These are phyloP conservation scores for Torymus tubicola DNA, from an alignment of 2,888 invertebrate species.

Conservation along the genomic window DNA sequence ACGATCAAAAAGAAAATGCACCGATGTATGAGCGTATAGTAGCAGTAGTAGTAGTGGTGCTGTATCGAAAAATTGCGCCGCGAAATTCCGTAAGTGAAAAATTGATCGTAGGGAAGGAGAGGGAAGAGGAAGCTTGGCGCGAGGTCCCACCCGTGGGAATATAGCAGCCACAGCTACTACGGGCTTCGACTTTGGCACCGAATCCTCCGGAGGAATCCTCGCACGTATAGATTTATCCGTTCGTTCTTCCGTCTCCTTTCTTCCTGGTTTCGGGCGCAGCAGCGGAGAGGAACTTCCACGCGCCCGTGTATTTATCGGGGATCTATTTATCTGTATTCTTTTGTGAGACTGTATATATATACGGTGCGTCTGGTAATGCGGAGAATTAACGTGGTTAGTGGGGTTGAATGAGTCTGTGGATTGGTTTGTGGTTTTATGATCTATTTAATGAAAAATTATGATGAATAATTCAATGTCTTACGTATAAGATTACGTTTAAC, in stretches of 20 bases:
- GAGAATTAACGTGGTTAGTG: too few relatives aligned
- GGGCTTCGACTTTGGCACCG: background rate
- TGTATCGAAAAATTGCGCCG: constrained; percentile 60
- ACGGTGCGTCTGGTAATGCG: too few relatives aligned
- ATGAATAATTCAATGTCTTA: too few relatives aligned
- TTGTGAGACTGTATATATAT: too few relatives aligned
- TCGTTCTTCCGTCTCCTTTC: constrained; percentile 10
- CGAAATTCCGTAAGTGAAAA: constrained; percentile 66
- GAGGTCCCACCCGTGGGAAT: constrained; percentile 56
- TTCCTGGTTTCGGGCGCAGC: background rate
- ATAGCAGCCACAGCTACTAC: background rate
- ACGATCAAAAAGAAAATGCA: background rate
- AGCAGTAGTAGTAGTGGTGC: background rate
- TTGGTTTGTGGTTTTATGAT: too few relatives aligned
- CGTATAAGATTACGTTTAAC: too few relatives aligned
- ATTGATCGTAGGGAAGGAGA: constrained; percentile 61
- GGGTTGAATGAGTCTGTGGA: too few relatives aligned
- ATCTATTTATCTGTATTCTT: too few relatives aligned
- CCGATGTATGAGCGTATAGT: background rate
- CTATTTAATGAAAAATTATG: too few relatives aligned
- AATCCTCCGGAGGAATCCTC: constrained; percentile 31
- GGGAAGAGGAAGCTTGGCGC: constrained; percentile 42
- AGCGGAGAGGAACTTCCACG: too few relatives aligned
- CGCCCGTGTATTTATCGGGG: too few relatives aligned
- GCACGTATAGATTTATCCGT: constrained; percentile 27